Percentiles rank a stretch among this genome's conserved stretches.
These are phyloP conservation scores for Sthenelais limicola DNA, from an alignment of 2,888 invertebrate genomes.

Conservation along the genomic window DNA sequence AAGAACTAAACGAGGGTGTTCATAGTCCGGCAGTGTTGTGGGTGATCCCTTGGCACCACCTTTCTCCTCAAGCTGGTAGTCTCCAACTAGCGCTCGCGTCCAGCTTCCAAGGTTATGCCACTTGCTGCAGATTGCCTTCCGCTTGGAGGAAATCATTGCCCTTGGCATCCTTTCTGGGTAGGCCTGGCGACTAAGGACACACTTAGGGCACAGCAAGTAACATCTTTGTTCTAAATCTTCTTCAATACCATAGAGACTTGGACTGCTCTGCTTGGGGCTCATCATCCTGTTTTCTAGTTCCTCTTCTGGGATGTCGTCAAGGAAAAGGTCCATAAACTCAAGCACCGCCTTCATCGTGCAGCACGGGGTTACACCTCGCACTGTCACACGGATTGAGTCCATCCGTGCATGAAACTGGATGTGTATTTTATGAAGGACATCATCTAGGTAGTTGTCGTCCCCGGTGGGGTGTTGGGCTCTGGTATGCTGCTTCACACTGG, in stretches of 20 bases:
- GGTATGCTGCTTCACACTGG: slow-evolving; percentile 44
- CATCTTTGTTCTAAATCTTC: slow-evolving; percentile 37
- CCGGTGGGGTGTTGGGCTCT: slow-evolving; percentile 35
- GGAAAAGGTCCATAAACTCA: slow-evolving; percentile 54
- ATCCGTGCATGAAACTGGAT: slow-evolving; percentile 54
- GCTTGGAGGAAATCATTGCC: slow-evolving; percentile 47
- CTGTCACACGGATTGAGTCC: slow-evolving; percentile 51
- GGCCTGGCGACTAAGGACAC: slow-evolving; percentile 52
- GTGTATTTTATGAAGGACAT: slow-evolving; percentile 56
- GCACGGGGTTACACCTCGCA: slow-evolving; percentile 55
- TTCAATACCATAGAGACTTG: slow-evolving; percentile 23
- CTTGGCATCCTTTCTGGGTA: slow-evolving; percentile 53
- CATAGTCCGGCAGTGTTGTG: slow-evolving; percentile 53
- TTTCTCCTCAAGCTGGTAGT: slow-evolving; percentile 49
- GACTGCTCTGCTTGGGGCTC: slow-evolving; percentile 18
- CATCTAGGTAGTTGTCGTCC: slow-evolving; percentile 48
- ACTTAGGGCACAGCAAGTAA: slow-evolving; percentile 54
- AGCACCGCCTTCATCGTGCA: slow-evolving; percentile 56
- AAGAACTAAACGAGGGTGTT: slow-evolving; percentile 54
- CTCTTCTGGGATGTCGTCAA: slow-evolving; percentile 55
- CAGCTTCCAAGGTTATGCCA: slow-evolving; percentile 58
- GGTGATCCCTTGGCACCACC: slow-evolving; percentile 45
- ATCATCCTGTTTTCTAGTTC: slow-evolving; percentile 41
- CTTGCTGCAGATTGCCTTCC: slow-evolving; percentile 54
- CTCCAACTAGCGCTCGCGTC: slow-evolving; percentile 55